phyloP scores from a whole-genome alignment of 2,113 vertebrate genomes.

The Prietella phreatophila region DNA sequence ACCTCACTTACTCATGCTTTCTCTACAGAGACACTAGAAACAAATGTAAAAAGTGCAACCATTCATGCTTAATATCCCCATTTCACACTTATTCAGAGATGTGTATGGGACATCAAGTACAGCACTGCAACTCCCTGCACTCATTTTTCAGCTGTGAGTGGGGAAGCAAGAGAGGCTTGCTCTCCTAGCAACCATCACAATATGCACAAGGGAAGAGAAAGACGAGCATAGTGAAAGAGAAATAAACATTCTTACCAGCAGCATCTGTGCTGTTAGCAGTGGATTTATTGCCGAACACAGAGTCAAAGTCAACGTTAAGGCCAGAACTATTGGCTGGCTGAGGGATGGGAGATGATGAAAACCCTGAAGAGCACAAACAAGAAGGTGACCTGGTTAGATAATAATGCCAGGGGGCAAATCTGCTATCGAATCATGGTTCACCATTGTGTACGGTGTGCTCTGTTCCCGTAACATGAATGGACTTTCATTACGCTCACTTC shows the following conservation, averaged over 20 bases:
- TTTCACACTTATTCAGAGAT: not conserved
- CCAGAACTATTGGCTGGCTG: slow-evolving; percentile 80
- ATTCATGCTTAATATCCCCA: not conserved
- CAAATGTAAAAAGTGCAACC: not conserved
- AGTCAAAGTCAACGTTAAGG: slow-evolving; percentile 95
- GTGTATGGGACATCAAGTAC: not conserved
- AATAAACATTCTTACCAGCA: slow-evolving; percentile 74
- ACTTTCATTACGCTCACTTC: slow-evolving; percentile 12
- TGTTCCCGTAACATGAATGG: slow-evolving; percentile 12
- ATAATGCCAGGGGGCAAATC: slow-evolving; percentile 11
- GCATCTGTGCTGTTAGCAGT: slow-evolving; percentile 79
- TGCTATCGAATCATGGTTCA: not conserved
- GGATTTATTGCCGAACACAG: slow-evolving; percentile 92
- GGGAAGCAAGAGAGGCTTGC: not conserved
- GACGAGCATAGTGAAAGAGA: slow-evolving; percentile 10
- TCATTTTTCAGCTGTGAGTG: not conserved
- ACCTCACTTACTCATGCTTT: not conserved
- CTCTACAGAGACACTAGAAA: not conserved
- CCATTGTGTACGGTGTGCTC: not conserved
- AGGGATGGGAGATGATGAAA: slow-evolving; percentile 80
- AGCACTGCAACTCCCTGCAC: not conserved
- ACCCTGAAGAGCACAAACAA: slow-evolving; percentile 70
- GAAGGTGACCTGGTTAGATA: slow-evolving; percentile 24
- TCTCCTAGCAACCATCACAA: slow-evolving; percentile 19
- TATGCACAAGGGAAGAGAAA: not conserved